These are phyloP conservation scores for Athene noctua DNA, from an alignment of 2,113 vertebrate species.

Conservation along the genomic window DNA sequence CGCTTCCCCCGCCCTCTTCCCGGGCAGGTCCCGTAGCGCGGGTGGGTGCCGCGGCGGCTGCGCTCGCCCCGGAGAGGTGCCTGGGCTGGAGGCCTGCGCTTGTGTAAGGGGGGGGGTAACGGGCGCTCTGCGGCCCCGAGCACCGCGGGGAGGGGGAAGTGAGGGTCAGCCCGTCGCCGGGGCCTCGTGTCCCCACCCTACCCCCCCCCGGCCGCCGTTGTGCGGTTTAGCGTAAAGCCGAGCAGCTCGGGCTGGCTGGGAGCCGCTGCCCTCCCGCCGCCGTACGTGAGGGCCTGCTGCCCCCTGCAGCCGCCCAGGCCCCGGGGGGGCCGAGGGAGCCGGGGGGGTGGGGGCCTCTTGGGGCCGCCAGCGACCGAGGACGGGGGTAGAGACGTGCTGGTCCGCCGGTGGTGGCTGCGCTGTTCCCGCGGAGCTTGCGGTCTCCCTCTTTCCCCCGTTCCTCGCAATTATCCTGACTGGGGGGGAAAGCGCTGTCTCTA, in stretches of 20 bases:
- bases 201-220: background rate
- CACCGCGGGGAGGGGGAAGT: no score
- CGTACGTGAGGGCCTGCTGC: background rate
- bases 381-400: accelerated
- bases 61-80: no score
- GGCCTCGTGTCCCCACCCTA: no score
- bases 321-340: background rate
- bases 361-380: background rate
- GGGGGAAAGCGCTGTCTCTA: accelerated
- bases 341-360: background rate
- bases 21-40: no score
- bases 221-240: background rate
- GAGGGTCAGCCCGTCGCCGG: no score
- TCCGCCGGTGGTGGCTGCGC: background rate
- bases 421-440: background rate
- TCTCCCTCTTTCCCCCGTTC: accelerated
- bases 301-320: slow-evolving; percentile 4
- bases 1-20: no score
- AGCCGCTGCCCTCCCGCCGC: background rate
- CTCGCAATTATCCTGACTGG: accelerated
- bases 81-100: background rate
- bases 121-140: background rate
- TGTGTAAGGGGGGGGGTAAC: background rate
- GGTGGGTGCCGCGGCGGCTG: background rate
- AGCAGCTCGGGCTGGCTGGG: background rate